Evolutionary conservation across 2,113 vertebrate species (phyloP).

Genomic region (Acanthochromis polyacanthus): DNA sequence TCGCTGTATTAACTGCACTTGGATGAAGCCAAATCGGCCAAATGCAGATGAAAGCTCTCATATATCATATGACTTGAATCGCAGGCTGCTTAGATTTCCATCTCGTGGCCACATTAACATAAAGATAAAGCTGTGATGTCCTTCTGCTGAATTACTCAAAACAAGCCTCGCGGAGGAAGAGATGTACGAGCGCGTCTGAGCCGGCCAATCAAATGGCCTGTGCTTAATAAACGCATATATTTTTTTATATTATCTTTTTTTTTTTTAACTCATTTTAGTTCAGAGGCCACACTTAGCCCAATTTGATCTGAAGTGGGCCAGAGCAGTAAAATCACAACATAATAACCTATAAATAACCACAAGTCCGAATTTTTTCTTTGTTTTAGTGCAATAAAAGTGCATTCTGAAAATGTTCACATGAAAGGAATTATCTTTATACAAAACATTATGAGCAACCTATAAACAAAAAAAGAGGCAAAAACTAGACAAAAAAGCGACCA

Average conservation of each 20-base stretch:
- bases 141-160: constrained; percentile 17
- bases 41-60: constrained; percentile 34
- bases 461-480: too few relatives aligned
- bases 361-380: too few relatives aligned
- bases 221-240: background rate
- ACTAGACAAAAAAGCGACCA: too few relatives aligned
- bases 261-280: too few relatives aligned
- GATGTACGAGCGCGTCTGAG: background rate
- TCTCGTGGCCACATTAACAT: constrained; percentile 39
- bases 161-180: background rate
- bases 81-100: constrained; percentile 32
- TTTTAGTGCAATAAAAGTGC: too few relatives aligned
- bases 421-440: too few relatives aligned
- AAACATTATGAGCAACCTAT: too few relatives aligned
- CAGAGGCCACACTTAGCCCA: too few relatives aligned
- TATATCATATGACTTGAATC: constrained; percentile 40
- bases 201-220: background rate
- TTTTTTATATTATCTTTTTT: background rate
- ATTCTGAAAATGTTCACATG: too few relatives aligned
- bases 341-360: too few relatives aligned
- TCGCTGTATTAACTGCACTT: constrained; percentile 14
- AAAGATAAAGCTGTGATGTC: constrained; percentile 38
- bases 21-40: constrained; percentile 8
- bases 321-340: too few relatives aligned
- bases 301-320: too few relatives aligned